Percentiles rank a stretch among this genome's conserved stretches.
Conservation (phyloP, 2,113 vertebrate species). For the Phaethon lepturus region DNA sequence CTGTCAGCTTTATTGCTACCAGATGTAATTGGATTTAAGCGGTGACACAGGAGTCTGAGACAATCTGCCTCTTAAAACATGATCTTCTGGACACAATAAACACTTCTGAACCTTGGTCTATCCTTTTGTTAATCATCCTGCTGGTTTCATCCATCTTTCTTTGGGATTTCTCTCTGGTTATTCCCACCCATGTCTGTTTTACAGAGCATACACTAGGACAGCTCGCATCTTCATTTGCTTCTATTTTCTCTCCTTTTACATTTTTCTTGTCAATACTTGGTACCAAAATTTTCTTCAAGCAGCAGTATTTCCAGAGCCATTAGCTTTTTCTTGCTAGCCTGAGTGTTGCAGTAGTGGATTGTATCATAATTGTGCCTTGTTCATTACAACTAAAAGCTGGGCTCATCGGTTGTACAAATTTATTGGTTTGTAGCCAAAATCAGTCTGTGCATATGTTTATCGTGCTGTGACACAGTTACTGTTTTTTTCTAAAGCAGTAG, state of each 20-base stretch:
- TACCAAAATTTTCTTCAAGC: not conserved
- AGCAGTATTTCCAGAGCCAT: not conserved
- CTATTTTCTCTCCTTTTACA: not conserved
- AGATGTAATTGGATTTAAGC: slow-evolving; percentile 32
- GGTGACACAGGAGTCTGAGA: not conserved
- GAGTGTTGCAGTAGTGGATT: not conserved
- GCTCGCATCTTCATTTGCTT: not conserved
- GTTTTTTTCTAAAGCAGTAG: slow-evolving; percentile 11
- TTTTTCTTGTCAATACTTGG: not conserved
- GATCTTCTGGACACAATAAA: not conserved
- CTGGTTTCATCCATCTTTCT: not conserved
- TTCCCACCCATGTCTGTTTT: not conserved
- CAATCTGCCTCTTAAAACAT: slow-evolving; percentile 7
- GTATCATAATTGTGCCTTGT: not conserved
- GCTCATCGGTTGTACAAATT: not conserved
- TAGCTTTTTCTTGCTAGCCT: not conserved
- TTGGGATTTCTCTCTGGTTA: not conserved
- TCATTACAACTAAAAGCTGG: not conserved
- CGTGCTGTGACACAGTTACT: slow-evolving; percentile 9
- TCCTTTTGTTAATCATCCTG: not conserved
- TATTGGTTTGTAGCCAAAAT: slow-evolving; percentile 35
- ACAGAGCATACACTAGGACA: not conserved
- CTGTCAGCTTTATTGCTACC: slow-evolving; percentile 41
- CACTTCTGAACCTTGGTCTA: not conserved
- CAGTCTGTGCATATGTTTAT: slow-evolving; percentile 48